These are phyloP conservation scores for Troides aeacus DNA, from an alignment of 2,888 invertebrate species.

Conservation along the genomic window DNA sequence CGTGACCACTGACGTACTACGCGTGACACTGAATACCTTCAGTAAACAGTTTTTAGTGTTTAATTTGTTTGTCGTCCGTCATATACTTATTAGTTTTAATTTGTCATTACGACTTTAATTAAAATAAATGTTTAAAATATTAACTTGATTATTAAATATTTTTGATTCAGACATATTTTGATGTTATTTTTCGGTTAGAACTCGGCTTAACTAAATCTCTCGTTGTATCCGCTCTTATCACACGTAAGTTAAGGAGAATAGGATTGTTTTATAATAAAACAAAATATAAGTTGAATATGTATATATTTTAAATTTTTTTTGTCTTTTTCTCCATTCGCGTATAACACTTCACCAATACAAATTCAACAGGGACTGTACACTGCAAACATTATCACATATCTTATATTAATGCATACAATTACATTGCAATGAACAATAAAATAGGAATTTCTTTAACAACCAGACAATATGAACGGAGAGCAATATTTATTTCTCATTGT, in stretches of 20 bases:
- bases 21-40: too few relatives aligned
- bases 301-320: conserved; percentile 14
- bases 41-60: too few relatives aligned
- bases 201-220: too few relatives aligned
- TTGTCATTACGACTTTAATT: too few relatives aligned
- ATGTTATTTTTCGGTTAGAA: too few relatives aligned
- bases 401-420: conserved; percentile 10
- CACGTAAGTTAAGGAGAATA: neutral
- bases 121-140: too few relatives aligned
- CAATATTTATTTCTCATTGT: neutral
- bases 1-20: too few relatives aligned
- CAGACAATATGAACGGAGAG: neutral
- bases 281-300: neutral
- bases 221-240: neutral
- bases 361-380: conserved; percentile 1
- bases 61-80: too few relatives aligned
- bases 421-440: conserved; percentile 1
- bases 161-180: too few relatives aligned
- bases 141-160: too few relatives aligned
- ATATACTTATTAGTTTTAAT: too few relatives aligned
- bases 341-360: conserved; percentile 7
- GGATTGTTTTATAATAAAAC: neutral
- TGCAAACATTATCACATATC: conserved; percentile 4
- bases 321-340: conserved; percentile 12
- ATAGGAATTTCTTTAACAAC: neutral